Evolutionary conservation across 2,797 vertebrate genomes (phyloP).

Genomic region (Bucorvus abyssinicus): DNA sequence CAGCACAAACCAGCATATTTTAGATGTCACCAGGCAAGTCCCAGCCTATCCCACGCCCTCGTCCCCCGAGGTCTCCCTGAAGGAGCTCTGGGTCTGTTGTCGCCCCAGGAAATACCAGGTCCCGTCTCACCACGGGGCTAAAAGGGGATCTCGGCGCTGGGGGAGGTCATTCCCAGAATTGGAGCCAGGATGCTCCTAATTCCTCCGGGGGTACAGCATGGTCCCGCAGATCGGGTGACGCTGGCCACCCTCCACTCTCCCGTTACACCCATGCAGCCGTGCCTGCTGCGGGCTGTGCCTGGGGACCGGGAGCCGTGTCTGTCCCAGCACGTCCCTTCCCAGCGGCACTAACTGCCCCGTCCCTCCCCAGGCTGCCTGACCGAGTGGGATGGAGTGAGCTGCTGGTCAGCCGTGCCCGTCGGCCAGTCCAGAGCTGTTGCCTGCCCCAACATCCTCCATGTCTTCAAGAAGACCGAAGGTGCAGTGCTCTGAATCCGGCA

Average conservation of each 20-base stretch:
- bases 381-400: slow-evolving; percentile 72
- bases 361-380: slow-evolving; percentile 58
- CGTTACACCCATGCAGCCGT: not conserved
- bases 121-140: accelerated
- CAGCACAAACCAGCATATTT: not conserved
- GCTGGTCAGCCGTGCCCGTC: slow-evolving; percentile 39
- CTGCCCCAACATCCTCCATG: slow-evolving; percentile 34
- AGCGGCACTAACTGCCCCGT: accelerated
- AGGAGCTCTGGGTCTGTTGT: not conserved
- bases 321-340: not conserved
- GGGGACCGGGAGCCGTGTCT: not conserved
- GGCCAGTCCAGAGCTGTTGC: slow-evolving; percentile 36
- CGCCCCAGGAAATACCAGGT: not conserved
- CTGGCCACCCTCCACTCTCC: not conserved
- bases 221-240: not conserved
- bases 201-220: not conserved
- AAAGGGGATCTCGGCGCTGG: not conserved
- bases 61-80: accelerated
- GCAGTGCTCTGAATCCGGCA: not conserved
- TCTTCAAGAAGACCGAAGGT: slow-evolving; percentile 57
- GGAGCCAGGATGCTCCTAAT: not conserved
- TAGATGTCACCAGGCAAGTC: not conserved
- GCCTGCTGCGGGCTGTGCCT: not conserved
- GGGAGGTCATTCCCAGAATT: not conserved
- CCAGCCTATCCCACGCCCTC: not conserved